These are phyloP conservation scores for Oasisia sp. DNA, from an alignment of 2,888 invertebrate genomes.

Conservation along the genomic window DNA sequence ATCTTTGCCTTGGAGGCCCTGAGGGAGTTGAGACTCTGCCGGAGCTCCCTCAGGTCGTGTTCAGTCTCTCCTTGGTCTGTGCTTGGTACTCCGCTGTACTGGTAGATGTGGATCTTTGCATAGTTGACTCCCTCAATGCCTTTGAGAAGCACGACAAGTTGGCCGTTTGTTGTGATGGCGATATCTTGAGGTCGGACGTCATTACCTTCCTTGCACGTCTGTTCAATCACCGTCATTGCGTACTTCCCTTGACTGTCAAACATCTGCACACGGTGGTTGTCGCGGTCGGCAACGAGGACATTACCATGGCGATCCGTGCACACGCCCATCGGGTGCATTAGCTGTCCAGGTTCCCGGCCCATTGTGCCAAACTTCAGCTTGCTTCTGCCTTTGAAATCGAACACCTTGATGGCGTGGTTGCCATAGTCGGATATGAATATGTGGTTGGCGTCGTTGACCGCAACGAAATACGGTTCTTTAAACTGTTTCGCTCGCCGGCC, in stretches of 20 bases:
- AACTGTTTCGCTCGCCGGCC: constrained; percentile 67
- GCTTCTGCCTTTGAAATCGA: constrained; percentile 67
- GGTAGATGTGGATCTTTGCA: constrained; percentile 29
- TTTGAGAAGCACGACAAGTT: constrained; percentile 30
- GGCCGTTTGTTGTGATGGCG: constrained; percentile 24
- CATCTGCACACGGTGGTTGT: constrained; percentile 69
- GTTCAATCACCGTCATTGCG: constrained; percentile 21
- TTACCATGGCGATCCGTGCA: constrained; percentile 68
- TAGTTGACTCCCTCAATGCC: constrained; percentile 32
- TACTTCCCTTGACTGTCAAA: constrained; percentile 33
- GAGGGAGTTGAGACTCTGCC: not conserved
- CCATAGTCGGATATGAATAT: constrained; percentile 67
- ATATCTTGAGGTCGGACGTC: constrained; percentile 27
- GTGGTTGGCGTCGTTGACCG: constrained; percentile 66
- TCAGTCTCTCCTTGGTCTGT: not conserved
- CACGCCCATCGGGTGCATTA: constrained; percentile 70
- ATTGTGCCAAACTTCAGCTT: constrained; percentile 68
- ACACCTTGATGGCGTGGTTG: constrained; percentile 69
- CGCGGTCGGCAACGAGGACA: constrained; percentile 70
- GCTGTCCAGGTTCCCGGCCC: constrained; percentile 69
- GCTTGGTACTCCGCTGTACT: not conserved
- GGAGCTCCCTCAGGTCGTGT: not conserved
- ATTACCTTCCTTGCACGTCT: constrained; percentile 28
- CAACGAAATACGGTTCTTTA: constrained; percentile 69
- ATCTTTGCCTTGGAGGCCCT: constrained; percentile 6